Base-by-base conservation (phyloP, 1,140 invertebrate species). In the Nixonia krombeini region DNA sequence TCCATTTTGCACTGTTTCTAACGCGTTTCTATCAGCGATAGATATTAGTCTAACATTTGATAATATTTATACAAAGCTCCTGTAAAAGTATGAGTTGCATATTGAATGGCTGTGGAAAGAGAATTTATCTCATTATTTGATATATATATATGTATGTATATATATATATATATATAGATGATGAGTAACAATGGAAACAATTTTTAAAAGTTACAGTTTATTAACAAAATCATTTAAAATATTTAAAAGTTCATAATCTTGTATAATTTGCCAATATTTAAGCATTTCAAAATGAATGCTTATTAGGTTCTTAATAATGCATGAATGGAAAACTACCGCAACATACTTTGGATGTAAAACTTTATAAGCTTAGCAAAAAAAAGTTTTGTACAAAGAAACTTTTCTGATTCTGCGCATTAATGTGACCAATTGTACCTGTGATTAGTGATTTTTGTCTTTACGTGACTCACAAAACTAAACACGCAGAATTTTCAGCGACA, bases 1-100 rank as follows among this genome's bases (percentile, higher is more conserved):
- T 76, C 81, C 78, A 82, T 84, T 85, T 85, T 84, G 79, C 84
- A 85, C 83, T 55, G 57, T 84, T 84, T 83, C 73, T 83, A 83
- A 83, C 73, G 65, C 70, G 67, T 83, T 85, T 85, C 76, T 82
- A 83, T 76, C 70, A 74, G 68, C 71, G 68, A 77, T 85, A 82
- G 72, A 74, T 62, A 38, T 61, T 83, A 82, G 71, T 53, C 47
- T 80, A 82, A 72, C 59, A 61, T 74, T 81, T 69, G 70, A 78
- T 81, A 83, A 73, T 84, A 82, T 81, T 82, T 79, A 81, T 82
- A 73, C 31, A 17, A 15, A 38, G 37, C n/a, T 52, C 26, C 18
- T 15, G 7, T 5, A 31, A 17, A 18, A 21, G 16, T 16, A 5
- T 21, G 47, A 40, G 37, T 35, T 9, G 28, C 28, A n/a, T 2